Conservation (phyloP, 2,113 vertebrate genomes). For the Sorex fumeus region DNA sequence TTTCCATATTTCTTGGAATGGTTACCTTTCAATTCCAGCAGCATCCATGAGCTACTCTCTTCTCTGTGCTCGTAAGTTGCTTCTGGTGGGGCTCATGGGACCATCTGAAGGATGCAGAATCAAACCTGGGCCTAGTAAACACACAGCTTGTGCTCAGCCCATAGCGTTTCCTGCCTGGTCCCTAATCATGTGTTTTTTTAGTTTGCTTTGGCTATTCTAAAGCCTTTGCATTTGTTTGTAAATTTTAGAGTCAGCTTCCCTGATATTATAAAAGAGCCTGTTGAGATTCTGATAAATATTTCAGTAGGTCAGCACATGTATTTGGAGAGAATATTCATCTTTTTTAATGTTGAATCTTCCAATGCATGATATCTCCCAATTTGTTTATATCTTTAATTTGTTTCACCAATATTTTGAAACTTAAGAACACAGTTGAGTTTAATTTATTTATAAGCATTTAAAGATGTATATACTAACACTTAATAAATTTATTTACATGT, state of each 20-base stretch:
- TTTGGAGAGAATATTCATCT: background rate
- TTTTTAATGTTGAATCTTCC: background rate
- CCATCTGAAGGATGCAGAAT: no score
- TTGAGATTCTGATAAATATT: background rate
- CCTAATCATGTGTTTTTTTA: background rate
- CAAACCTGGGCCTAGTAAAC: no score
- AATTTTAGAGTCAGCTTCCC: background rate
- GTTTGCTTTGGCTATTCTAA: background rate
- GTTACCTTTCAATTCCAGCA: background rate
- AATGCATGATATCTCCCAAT: background rate
- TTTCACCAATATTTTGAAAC: background rate
- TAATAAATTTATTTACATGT: background rate
- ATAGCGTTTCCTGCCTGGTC: no score
- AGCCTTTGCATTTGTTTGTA: background rate
- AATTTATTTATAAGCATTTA: background rate
- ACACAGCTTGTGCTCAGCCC: no score
- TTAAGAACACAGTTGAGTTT: background rate
- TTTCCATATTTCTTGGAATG: background rate
- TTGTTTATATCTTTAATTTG: background rate
- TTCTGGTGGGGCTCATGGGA: no score
- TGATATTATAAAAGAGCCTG: background rate
- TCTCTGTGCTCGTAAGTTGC: no score
- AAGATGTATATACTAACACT: background rate
- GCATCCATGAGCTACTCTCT: no score
- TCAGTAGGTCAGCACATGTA: background rate